A percentile compares a stretch with the other conserved stretches of the same genome.
phyloP scores from a whole-genome alignment of 2,797 vertebrate species.

The Lycodopsis pacificus region DNA sequence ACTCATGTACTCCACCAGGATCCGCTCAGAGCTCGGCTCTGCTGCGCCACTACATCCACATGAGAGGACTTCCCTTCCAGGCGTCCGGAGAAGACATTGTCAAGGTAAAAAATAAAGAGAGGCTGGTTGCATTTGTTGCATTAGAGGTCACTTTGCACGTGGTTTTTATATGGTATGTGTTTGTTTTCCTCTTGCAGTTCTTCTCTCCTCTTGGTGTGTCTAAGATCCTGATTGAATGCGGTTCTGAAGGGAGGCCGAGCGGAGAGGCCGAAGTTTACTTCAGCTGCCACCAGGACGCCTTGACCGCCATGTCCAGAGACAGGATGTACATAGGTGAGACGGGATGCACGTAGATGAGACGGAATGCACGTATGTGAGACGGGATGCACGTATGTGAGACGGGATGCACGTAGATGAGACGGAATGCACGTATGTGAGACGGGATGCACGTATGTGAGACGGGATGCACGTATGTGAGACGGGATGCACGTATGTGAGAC shows the following conservation, averaged over 20 bases:
- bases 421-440: too few species aligned
- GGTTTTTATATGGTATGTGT: accelerated
- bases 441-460: too few species aligned
- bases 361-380: too few species aligned
- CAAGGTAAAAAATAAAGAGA: conserved; percentile 74
- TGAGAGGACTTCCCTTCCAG: conserved; percentile 90
- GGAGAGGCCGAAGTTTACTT: conserved; percentile 91
- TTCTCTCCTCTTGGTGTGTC: conserved; percentile 88
- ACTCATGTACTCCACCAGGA: conserved; percentile 13
- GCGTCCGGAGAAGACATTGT: conserved; percentile 87
- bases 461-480: too few species aligned
- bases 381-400: too few species aligned
- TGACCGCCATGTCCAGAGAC: conserved; percentile 89
- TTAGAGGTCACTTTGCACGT: background rate
- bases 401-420: too few species aligned
- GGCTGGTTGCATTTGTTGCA: background rate
- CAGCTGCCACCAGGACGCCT: conserved; percentile 83
- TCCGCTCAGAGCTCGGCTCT: background rate
- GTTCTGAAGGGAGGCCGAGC: conserved; percentile 83
- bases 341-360: too few species aligned
- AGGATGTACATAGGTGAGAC: conserved; percentile 87
- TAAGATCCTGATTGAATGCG: conserved; percentile 88
- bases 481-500: too few species aligned
- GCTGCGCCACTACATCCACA: conserved; percentile 80
- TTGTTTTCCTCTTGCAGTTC: conserved; percentile 82